Conservation (phyloP, 2,888 invertebrate species). For the Helobdella robusta region DNA sequence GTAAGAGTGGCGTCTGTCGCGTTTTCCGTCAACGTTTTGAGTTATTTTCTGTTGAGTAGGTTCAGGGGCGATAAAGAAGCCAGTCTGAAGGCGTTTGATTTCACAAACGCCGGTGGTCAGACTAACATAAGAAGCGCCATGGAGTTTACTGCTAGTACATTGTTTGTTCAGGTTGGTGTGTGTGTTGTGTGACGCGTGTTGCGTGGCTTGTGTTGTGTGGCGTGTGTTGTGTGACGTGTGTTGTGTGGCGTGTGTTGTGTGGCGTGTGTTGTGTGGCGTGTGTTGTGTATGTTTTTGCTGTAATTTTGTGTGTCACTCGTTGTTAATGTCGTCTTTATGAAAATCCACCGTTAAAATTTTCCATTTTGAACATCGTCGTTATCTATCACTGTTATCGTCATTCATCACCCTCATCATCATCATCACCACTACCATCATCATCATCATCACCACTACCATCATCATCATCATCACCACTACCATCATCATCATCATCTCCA, state of each 20-base stretch:
- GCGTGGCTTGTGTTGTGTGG: too few relatives aligned
- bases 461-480: conserved; percentile 30
- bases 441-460: conserved; percentile 31
- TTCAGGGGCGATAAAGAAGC: conserved; percentile 35
- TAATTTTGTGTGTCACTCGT: too few relatives aligned
- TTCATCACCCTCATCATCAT: conserved; percentile 6
- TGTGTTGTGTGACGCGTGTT: background rate
- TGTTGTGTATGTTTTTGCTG: too few relatives aligned
- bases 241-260: too few relatives aligned
- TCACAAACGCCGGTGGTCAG: conserved; percentile 39
- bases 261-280: too few relatives aligned
- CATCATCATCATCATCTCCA: conserved; percentile 22
- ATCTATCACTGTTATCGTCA: background rate
- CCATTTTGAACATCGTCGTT: too few relatives aligned
- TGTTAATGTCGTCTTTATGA: too few relatives aligned
- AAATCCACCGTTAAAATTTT: too few relatives aligned
- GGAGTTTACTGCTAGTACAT: conserved; percentile 9
- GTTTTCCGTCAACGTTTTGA: conserved; percentile 28
- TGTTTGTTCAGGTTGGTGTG: conserved; percentile 13
- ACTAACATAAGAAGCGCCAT: conserved; percentile 42
- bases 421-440: conserved; percentile 30
- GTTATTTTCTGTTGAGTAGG: conserved; percentile 40
- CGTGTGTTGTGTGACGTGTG: too few relatives aligned
- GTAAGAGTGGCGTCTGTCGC: conserved; percentile 32
- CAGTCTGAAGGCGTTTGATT: conserved; percentile 38